Conservation (phyloP, 2,797 vertebrate species). For the Ara ararauna region DNA sequence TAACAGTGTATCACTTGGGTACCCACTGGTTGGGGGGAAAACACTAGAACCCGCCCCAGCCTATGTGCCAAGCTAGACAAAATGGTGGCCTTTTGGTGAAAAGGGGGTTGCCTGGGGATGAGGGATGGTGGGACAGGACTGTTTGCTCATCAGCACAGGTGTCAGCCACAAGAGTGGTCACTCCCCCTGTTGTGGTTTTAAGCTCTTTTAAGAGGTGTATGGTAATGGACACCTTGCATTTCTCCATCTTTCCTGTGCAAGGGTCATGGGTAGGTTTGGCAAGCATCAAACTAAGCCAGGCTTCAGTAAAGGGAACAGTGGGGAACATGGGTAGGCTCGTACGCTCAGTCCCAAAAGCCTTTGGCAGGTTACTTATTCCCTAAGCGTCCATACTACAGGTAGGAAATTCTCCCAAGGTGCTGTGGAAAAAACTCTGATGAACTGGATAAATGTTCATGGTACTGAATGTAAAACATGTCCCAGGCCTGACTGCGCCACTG, state of each 20-base stretch:
- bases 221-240: rapidly evolving
- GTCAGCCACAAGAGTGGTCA: rapidly evolving
- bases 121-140: neutral
- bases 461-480: neutral
- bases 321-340: rapidly evolving
- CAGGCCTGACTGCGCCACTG: rapidly evolving
- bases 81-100: neutral
- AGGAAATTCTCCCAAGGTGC: neutral
- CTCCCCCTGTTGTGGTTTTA: neutral
- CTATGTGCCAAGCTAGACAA: neutral
- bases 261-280: neutral
- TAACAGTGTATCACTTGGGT: neutral
- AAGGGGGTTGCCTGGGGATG: neutral
- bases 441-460: rapidly evolving
- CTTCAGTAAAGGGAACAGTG: neutral
- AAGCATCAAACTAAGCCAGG: neutral
- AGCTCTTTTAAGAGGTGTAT: neutral
- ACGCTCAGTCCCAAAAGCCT: rapidly evolving
- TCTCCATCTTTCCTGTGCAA: rapidly evolving
- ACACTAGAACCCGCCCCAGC: rapidly evolving
- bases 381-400: rapidly evolving
- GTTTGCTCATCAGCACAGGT: rapidly evolving
- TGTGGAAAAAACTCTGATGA: neutral
- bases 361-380: neutral
- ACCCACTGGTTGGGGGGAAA: rapidly evolving